These are phyloP conservation scores for Xerus inauris DNA, from an alignment of 2,113 vertebrate genomes.

Conservation along the genomic window DNA sequence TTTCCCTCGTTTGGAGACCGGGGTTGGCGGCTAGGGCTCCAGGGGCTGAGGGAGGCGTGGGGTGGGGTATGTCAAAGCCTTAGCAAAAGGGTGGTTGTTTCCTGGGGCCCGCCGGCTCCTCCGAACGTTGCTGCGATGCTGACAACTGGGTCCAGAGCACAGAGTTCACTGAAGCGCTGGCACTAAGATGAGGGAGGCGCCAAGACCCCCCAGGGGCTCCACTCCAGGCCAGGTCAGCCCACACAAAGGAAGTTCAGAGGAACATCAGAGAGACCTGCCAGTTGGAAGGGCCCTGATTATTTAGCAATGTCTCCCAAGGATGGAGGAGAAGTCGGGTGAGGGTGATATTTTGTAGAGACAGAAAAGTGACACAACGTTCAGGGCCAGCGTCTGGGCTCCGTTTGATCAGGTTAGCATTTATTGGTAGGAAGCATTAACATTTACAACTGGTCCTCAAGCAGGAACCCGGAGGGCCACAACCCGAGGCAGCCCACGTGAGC, in stretches of 20 bases:
- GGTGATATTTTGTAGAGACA: conserved; percentile 51
- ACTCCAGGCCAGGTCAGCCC: not conserved
- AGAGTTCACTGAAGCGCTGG: not conserved
- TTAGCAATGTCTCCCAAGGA: not conserved
- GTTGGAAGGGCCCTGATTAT: not conserved
- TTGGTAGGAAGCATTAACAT: conserved; percentile 85
- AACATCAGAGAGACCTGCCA: not conserved
- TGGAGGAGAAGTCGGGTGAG: not conserved
- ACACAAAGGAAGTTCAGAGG: conserved; percentile 30
- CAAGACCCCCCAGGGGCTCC: not conserved
- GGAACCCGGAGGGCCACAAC: conserved; percentile 59
- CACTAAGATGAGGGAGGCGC: not conserved
- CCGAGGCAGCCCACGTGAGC: conserved; percentile 57
- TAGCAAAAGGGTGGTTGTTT: not conserved
- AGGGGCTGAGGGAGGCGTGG: not conserved
- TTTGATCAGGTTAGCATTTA: conserved; percentile 86
- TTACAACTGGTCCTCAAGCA: conserved; percentile 82
- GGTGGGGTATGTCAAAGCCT: not conserved
- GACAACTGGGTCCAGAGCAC: not conserved
- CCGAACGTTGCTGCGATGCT: not conserved
- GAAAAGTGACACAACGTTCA: conserved; percentile 72
- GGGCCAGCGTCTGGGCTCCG: conserved; percentile 72
- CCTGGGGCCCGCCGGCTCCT: not conserved
- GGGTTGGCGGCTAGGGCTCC: not conserved
- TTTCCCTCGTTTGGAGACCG: conserved; percentile 20